phyloP scores from a whole-genome alignment of 2,113 vertebrate genomes.

The Vireo altiloquus region DNA sequence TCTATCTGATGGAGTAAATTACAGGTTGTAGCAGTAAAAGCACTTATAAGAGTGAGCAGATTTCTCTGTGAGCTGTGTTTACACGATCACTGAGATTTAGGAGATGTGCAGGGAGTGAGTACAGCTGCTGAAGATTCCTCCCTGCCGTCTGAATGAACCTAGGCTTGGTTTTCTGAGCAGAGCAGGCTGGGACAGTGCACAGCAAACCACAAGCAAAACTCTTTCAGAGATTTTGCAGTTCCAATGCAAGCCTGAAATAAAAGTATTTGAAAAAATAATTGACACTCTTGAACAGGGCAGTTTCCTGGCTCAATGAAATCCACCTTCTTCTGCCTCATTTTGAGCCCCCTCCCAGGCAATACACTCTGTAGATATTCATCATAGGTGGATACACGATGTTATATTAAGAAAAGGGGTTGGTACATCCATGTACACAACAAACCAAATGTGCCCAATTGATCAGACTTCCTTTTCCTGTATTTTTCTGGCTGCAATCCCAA shows the following conservation, averaged over 20 bases:
- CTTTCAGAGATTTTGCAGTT: not conserved
- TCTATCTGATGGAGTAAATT: not conserved
- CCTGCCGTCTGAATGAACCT: not conserved
- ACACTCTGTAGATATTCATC: not conserved
- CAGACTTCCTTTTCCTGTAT: constrained; percentile 45
- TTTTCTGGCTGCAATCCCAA: constrained; percentile 24
- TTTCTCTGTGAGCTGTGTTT: not conserved
- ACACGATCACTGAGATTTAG: not conserved
- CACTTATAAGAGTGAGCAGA: not conserved
- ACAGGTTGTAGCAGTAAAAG: not conserved
- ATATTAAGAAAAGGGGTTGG: not conserved
- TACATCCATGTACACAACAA: not conserved
- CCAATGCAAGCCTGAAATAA: not conserved
- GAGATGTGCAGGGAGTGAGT: not conserved
- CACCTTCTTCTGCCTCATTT: not conserved
- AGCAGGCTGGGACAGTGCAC: not conserved
- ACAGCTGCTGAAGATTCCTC: not conserved
- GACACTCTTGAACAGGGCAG: not conserved
- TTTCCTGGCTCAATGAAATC: not conserved
- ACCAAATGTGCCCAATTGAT: constrained; percentile 27
- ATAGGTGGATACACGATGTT: not conserved
- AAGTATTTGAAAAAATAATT: not conserved
- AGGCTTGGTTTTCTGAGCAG: not conserved
- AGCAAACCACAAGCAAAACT: not conserved
- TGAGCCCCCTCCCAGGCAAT: not conserved